These are phyloP conservation scores for Clarias macrocephalus DNA, from an alignment of 2,113 vertebrate genomes.

Conservation along the genomic window DNA sequence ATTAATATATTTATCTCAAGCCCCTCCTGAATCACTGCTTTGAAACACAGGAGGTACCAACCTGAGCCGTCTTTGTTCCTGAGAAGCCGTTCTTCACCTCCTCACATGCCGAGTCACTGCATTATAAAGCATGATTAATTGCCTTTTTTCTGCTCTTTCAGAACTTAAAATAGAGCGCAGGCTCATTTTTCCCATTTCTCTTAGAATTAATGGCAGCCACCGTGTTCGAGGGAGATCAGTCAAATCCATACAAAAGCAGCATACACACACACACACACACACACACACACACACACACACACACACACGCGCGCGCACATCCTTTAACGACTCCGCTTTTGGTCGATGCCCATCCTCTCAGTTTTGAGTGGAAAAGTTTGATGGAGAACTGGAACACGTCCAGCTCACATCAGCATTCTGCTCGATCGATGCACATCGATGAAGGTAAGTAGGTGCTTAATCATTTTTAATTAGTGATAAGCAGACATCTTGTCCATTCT, in stretches of 20 bases:
- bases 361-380: slow-evolving; percentile 73
- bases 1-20: slow-evolving; percentile 23
- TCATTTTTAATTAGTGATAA: slow-evolving; percentile 82
- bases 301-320: slow-evolving; percentile 62
- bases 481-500: slow-evolving; percentile 76
- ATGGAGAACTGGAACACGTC: slow-evolving; percentile 66
- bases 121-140: slow-evolving; percentile 49
- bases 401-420: slow-evolving; percentile 73
- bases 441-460: slow-evolving; percentile 76
- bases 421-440: slow-evolving; percentile 75
- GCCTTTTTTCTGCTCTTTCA: slow-evolving; percentile 30
- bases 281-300: neutral
- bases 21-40: too few species aligned
- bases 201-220: slow-evolving; percentile 39
- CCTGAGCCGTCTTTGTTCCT: neutral
- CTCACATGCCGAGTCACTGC: neutral
- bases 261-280: slow-evolving; percentile 10
- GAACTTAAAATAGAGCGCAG: slow-evolving; percentile 39
- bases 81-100: slow-evolving; percentile 11
- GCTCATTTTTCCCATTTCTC: slow-evolving; percentile 31
- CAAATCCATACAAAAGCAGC: slow-evolving; percentile 66
- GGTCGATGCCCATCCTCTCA: slow-evolving; percentile 72
- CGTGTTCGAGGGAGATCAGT: slow-evolving; percentile 13
- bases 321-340: slow-evolving; percentile 74
- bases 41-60: neutral